Conservation (phyloP, 1,140 invertebrate genomes). For the Gonatopus flavifemur region DNA sequence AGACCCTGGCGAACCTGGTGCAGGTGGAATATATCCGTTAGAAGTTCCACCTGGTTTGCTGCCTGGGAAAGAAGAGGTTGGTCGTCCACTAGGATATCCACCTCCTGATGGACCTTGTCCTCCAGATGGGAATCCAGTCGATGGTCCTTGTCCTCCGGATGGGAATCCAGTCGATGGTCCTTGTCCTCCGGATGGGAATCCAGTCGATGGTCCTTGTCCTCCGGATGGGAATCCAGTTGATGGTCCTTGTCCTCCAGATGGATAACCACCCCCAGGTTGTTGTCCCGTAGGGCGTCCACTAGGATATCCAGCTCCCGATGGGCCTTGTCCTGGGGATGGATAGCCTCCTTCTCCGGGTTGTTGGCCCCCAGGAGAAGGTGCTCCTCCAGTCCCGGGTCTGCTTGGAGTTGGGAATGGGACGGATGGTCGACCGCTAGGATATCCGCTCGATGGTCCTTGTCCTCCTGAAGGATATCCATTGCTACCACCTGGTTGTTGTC, state of each 20-base stretch:
- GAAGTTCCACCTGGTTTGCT: slow-evolving; percentile 9
- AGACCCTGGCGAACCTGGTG: no score
- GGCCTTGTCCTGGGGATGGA: slow-evolving; percentile 9
- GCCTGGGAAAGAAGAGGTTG: slow-evolving; percentile 9
- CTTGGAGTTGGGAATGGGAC: slow-evolving; percentile 12
- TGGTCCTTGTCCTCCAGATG: slow-evolving; percentile 19
- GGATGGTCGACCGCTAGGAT: slow-evolving; percentile 14
- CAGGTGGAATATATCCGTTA: no score
- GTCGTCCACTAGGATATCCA: slow-evolving; percentile 14
- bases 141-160: no score
- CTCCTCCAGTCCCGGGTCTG: slow-evolving; percentile 33
- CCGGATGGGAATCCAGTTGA: slow-evolving; percentile 24
- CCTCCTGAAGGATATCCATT: slow-evolving; percentile 19
- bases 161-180: no score
- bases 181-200: no score
- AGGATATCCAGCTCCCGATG: slow-evolving; percentile 18
- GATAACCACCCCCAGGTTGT: slow-evolving; percentile 9
- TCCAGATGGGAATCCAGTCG: no score
- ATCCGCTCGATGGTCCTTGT: slow-evolving; percentile 31
- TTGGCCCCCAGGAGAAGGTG: slow-evolving; percentile 24
- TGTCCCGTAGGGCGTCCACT: slow-evolving; percentile 21
- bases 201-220: no score
- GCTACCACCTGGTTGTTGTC: slow-evolving; percentile 18
- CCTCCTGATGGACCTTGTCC: slow-evolving; percentile 1
- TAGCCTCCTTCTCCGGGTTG: slow-evolving; percentile 10